Conservation (phyloP, 2,888 invertebrate species). For the Drosophila vallismaia region DNA sequence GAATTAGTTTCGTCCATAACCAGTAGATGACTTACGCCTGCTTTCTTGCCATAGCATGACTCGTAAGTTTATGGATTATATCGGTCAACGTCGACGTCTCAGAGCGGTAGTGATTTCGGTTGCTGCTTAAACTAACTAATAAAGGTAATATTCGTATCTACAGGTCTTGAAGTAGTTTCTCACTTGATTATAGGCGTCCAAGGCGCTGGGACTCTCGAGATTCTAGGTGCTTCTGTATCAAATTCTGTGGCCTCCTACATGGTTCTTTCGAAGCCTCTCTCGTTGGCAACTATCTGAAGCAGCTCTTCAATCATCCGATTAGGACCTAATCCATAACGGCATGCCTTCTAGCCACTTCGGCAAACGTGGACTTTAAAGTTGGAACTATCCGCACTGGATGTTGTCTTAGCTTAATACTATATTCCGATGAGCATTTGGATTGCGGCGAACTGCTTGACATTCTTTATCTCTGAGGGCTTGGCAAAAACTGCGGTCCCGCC, state of each 20-base stretch:
- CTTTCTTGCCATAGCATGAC: no score
- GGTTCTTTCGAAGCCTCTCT: slow-evolving; percentile 88
- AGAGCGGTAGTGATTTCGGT: not conserved
- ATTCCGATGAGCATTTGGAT: slow-evolving; percentile 31
- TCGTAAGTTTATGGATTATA: no score
- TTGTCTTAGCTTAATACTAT: slow-evolving; percentile 28
- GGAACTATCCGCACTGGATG: slow-evolving; percentile 3
- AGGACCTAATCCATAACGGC: slow-evolving; percentile 92
- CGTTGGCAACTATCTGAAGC: slow-evolving; percentile 89
- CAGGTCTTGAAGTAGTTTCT: slow-evolving; percentile 35
- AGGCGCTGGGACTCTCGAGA: slow-evolving; percentile 26
- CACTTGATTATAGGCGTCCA: slow-evolving; percentile 43
- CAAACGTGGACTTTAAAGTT: slow-evolving; percentile 68
- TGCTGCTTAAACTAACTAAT: slow-evolving; percentile 1
- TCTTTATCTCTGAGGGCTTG: slow-evolving; percentile 19
- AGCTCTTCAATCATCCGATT: slow-evolving; percentile 90
- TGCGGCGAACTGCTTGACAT: slow-evolving; percentile 12
- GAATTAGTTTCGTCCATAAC: no score
- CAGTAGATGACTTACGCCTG: no score
- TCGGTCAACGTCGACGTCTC: no score
- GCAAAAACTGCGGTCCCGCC: slow-evolving; percentile 9
- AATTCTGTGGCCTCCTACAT: slow-evolving; percentile 53
- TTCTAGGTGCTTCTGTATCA: slow-evolving; percentile 3
- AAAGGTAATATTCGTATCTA: slow-evolving; percentile 19
- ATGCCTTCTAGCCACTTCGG: slow-evolving; percentile 89